Percentiles rank a stretch among this genome's conserved stretches.
Conservation (phyloP, 2,113 vertebrate species). For the Nyctibius bracteatus region DNA sequence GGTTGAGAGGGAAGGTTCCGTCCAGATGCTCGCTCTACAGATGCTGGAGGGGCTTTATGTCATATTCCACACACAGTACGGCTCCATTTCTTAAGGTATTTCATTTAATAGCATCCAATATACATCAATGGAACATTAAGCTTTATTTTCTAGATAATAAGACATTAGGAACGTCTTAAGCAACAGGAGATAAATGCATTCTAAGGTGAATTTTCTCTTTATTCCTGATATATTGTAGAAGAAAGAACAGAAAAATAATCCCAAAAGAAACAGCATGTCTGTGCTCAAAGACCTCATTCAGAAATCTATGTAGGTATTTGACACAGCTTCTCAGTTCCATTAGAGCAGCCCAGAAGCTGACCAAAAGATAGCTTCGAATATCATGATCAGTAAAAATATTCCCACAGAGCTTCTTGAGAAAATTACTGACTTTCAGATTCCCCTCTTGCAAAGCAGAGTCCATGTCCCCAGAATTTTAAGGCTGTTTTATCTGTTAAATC, state of each 20-base stretch:
- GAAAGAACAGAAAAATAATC: not conserved
- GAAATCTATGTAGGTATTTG: not conserved
- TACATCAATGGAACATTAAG: not conserved
- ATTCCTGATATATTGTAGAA: not conserved
- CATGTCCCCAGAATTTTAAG: not conserved
- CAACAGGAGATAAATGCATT: not conserved
- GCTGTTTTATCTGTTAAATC: not conserved
- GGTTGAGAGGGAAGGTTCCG: not conserved
- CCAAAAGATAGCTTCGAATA: not conserved
- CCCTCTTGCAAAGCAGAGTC: not conserved
- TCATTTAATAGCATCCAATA: not conserved
- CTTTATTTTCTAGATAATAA: slow-evolving; percentile 5
- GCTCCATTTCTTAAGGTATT: not conserved
- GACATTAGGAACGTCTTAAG: not conserved
- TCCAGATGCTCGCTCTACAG: not conserved
- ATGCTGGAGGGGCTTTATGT: not conserved
- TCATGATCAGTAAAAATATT: not conserved
- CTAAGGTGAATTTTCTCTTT: not conserved
- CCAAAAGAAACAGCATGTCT: not conserved
- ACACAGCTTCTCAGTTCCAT: not conserved
- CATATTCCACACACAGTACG: not conserved
- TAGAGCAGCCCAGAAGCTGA: not conserved
- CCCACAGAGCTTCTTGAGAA: not conserved
- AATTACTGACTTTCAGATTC: slow-evolving; percentile 9
- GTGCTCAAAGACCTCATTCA: not conserved